phyloP scores from a whole-genome alignment of 2,888 invertebrate genomes.

The Cryptocephalus moraei region DNA sequence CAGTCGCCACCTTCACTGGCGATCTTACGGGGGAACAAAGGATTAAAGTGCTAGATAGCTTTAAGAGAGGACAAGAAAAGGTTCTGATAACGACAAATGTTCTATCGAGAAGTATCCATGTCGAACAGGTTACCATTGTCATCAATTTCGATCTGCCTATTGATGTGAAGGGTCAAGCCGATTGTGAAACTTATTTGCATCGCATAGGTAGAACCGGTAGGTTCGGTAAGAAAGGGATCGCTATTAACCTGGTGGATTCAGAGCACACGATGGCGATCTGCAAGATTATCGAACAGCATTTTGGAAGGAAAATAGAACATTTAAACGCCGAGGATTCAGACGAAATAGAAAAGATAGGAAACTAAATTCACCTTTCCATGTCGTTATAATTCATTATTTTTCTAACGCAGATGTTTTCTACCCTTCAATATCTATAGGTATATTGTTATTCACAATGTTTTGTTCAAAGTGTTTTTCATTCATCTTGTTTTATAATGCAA shows the following conservation, averaged over 20 bases:
- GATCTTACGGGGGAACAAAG: slow-evolving; percentile 90
- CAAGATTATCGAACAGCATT: slow-evolving; percentile 75
- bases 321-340: slow-evolving; percentile 86
- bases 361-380: too few species aligned
- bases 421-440: too few species aligned
- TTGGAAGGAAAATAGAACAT: slow-evolving; percentile 72
- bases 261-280: slow-evolving; percentile 61
- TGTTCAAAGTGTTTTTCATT: too few species aligned
- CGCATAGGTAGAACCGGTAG: slow-evolving; percentile 96
- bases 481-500: too few species aligned
- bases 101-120: slow-evolving; percentile 84
- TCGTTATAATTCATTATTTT: too few species aligned
- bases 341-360: slow-evolving; percentile 84
- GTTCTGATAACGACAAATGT: slow-evolving; percentile 92
- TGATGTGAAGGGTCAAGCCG: slow-evolving; percentile 69
- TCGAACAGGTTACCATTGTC: slow-evolving; percentile 94
- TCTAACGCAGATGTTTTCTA: too few species aligned
- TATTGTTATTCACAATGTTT: too few species aligned
- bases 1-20: slow-evolving; percentile 86
- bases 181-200: slow-evolving; percentile 96
- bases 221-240: slow-evolving; percentile 94
- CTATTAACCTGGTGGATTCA: slow-evolving; percentile 91
- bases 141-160: slow-evolving; percentile 97
- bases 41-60: slow-evolving; percentile 83
- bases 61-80: slow-evolving; percentile 85